Percentiles rank a stretch among this genome's conserved stretches.
These are phyloP conservation scores for Scophthalmus maximus DNA, from an alignment of 2,113 vertebrate species.

Conservation along the genomic window DNA sequence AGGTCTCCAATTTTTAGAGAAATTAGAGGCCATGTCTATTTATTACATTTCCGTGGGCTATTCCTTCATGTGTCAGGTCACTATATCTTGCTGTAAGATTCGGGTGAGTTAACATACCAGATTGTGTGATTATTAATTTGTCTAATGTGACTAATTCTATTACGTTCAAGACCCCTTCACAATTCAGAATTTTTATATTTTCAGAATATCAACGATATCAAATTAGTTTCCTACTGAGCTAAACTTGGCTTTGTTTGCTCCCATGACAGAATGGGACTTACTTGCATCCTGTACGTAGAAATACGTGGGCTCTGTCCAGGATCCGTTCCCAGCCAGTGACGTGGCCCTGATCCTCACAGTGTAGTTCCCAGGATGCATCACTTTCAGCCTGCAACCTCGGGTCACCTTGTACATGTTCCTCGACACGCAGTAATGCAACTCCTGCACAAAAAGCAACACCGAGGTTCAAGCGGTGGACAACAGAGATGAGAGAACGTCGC, in stretches of 20 bases:
- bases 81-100: too few relatives aligned
- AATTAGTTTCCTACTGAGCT: too few relatives aligned
- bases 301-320: slow-evolving; percentile 91
- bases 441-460: slow-evolving; percentile 74
- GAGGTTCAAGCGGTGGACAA: slow-evolving; percentile 3
- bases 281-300: slow-evolving; percentile 89
- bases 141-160: too few relatives aligned
- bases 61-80: too few relatives aligned
- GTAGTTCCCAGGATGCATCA: slow-evolving; percentile 93
- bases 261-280: slow-evolving; percentile 72
- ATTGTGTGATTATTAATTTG: too few relatives aligned
- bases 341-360: slow-evolving; percentile 91
- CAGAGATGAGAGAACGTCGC: neutral
- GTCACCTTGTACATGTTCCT: slow-evolving; percentile 86
- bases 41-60: too few relatives aligned
- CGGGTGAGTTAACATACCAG: too few relatives aligned
- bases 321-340: slow-evolving; percentile 94
- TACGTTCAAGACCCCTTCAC: too few relatives aligned
- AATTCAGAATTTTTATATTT: too few relatives aligned
- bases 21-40: too few relatives aligned
- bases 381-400: slow-evolving; percentile 86
- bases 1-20: too few relatives aligned
- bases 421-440: slow-evolving; percentile 90
- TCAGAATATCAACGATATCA: too few relatives aligned
- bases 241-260: neutral